A percentile compares a stretch with the other conserved stretches of the same genome.
Evolutionary conservation across 1,140 invertebrate species (phyloP).

Genomic region (Oscheius sp.): DNA sequence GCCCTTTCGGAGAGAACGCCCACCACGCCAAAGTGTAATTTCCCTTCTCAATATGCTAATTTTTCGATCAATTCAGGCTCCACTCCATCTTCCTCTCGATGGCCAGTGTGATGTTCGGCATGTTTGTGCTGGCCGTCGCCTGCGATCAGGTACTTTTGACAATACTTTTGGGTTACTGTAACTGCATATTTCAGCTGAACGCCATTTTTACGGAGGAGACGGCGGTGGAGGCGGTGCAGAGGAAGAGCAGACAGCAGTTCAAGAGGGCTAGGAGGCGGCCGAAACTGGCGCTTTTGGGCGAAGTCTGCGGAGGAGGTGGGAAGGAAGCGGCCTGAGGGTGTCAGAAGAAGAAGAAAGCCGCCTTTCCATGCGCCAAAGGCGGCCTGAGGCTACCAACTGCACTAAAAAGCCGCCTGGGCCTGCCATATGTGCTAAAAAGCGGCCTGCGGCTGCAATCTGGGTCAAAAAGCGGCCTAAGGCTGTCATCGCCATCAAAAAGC

Average conservation of each 20-base stretch:
- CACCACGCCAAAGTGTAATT: slow-evolving; percentile 53
- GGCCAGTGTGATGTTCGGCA: slow-evolving; percentile 79
- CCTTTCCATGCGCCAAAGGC: not conserved
- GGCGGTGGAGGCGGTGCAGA: slow-evolving; percentile 75
- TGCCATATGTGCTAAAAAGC: not conserved
- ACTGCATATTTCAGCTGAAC: not conserved
- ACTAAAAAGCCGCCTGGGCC: not conserved
- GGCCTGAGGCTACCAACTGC: too few species aligned
- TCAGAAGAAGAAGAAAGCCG: not conserved
- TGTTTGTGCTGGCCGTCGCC: slow-evolving; percentile 83
- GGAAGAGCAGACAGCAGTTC: slow-evolving; percentile 67
- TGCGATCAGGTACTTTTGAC: slow-evolving; percentile 79
- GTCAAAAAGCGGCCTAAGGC: not conserved
- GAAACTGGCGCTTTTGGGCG: slow-evolving; percentile 71
- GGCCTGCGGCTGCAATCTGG: not conserved
- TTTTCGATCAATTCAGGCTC: slow-evolving; percentile 68
- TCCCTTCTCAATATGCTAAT: slow-evolving; percentile 24
- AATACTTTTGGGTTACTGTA: not conserved
- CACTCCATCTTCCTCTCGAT: slow-evolving; percentile 80
- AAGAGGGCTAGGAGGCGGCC: slow-evolving; percentile 67
- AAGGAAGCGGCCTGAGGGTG: not conserved
- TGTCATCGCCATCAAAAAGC: not conserved
- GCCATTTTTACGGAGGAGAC: slow-evolving; percentile 80
- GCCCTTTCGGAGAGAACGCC: slow-evolving; percentile 72
- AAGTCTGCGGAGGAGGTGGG: slow-evolving; percentile 71